Evolutionary conservation across 1,140 invertebrate genomes (phyloP).

Genomic region (Anastrepha ludens): DNA sequence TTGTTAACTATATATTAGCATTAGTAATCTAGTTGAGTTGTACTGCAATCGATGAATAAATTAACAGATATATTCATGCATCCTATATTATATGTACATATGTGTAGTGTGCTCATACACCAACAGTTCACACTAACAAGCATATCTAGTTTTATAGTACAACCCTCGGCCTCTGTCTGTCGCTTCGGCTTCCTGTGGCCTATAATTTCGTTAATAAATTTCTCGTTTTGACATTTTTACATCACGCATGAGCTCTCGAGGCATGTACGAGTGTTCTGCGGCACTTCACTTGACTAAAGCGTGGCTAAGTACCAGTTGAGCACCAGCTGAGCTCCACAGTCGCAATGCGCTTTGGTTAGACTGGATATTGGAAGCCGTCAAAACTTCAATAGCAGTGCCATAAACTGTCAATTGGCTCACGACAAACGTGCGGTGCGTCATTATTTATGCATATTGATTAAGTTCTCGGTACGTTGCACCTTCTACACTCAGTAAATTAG

Average conservation of each 20-base stretch:
- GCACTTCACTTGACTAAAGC: background rate
- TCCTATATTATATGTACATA: no score
- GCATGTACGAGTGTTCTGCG: background rate
- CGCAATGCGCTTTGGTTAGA: background rate
- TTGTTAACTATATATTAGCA: no score
- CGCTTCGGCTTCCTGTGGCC: background rate
- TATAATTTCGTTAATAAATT: background rate
- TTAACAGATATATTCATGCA: no score
- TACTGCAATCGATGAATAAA: no score
- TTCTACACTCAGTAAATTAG: slow-evolving; percentile 20
- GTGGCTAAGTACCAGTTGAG: background rate
- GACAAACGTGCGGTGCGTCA: background rate
- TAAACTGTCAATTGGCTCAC: slow-evolving; percentile 4
- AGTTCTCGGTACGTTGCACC: background rate
- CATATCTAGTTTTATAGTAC: no score
- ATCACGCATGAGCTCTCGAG: background rate
- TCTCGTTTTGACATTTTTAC: slow-evolving; percentile 21
- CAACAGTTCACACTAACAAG: no score
- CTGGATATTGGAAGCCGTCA: background rate
- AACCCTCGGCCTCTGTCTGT: no score
- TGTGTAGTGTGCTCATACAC: no score
- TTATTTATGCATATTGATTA: slow-evolving; percentile 24
- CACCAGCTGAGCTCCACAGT: background rate
- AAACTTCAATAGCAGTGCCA: background rate
- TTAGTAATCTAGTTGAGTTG: no score